Evolutionary conservation across 2,797 vertebrate species (phyloP).

Genomic region (Petrocephalus schoutedeni): DNA sequence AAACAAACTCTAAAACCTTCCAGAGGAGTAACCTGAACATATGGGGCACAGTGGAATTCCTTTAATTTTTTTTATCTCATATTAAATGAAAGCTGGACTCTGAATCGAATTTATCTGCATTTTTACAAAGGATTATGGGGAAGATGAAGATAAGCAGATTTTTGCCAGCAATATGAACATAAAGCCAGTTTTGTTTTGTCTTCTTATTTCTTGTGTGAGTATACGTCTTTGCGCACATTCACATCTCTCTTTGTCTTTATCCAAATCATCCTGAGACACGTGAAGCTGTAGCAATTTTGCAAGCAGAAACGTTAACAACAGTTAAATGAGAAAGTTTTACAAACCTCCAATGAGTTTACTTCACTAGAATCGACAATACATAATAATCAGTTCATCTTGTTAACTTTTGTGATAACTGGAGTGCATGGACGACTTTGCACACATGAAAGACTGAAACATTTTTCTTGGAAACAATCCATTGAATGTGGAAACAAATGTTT

Average conservation of each 20-base stretch:
- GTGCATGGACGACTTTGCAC: background rate
- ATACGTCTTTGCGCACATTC: background rate
- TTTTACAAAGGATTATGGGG: conserved; percentile 12
- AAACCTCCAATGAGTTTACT: background rate
- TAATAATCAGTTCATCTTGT: background rate
- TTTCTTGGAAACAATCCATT: background rate
- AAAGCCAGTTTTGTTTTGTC: conserved; percentile 19
- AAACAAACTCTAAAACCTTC: background rate
- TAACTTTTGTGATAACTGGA: background rate
- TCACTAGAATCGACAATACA: background rate
- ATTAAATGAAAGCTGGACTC: background rate
- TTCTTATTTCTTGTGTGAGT: conserved; percentile 27
- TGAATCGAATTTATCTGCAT: background rate
- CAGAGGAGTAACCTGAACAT: background rate
- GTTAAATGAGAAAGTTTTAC: background rate
- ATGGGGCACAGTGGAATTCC: background rate
- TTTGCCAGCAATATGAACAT: conserved; percentile 22
- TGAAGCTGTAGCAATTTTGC: background rate
- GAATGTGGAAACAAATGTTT: background rate
- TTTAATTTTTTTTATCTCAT: background rate
- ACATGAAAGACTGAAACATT: background rate
- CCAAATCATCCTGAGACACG: background rate
- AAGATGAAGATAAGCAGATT: background rate
- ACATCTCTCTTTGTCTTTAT: background rate
- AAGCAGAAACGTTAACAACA: background rate